Evolutionary conservation across 2,888 invertebrate genomes (phyloP), one percentile per base, ranked within the genome.

Genomic region (Zygothrica quintamaculata): DNA sequence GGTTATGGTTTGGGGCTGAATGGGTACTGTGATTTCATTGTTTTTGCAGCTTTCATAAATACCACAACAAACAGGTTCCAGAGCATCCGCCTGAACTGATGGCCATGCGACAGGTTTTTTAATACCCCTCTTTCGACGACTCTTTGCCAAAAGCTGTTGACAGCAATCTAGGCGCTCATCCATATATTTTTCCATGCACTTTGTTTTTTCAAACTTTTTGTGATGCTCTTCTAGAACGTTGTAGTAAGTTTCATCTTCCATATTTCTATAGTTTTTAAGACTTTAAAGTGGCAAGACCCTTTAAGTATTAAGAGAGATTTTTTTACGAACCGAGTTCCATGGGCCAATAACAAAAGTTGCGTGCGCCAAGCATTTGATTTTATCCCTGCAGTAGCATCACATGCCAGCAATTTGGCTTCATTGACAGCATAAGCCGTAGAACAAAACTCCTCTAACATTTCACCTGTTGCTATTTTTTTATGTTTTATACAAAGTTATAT

Each of bases 281-380:
- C 4, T n/a, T 15, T 0, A 2, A 18, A 4, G 0, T 29, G 1
- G 1, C 16, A 39, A 18, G 5, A 39, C 39, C 9, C 13, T 31
- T 1, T 4, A 13, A 22, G 12, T 4, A 0, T 1, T 36, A 4
- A 36, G n/a, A 0, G 8, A n/a, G n/a, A n/a, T 33, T 6, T 26
- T 11, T 1, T 39, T 18, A 25, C 25, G 40, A 51, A 82, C 88
- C 59, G 39, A 1, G 72, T 55, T 18, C 70, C 52, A 0, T 82
- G 65, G 0, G 59, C 59, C n/a, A 87, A 36, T 3, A 88, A 3
- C 11, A 84, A 2, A 1, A 62, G 57, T 33, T 87, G 85, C 1
- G 56, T 22, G 0, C 88, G 79, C 88, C 88, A 88, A 2, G 74
- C 77, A 9, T 70, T 59, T 13, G 58, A 52, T 36, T 64, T 68